phyloP scores from a whole-genome alignment of 2,113 vertebrate species.

The Prochilodus magdalenae region DNA sequence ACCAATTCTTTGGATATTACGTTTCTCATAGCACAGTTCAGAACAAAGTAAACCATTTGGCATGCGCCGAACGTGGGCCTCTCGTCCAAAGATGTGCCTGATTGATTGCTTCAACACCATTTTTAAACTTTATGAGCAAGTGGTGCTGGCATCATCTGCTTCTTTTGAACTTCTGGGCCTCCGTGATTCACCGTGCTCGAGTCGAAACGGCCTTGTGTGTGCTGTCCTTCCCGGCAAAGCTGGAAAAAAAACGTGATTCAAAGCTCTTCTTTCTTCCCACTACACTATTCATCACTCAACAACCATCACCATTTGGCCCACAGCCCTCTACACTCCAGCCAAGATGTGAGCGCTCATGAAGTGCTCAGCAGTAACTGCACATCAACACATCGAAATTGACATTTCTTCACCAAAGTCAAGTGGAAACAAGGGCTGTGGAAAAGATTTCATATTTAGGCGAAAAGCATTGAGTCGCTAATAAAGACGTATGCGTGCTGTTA shows the following conservation, averaged over 20 bases:
- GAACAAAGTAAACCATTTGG: neutral
- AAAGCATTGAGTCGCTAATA: neutral
- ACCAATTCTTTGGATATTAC: neutral
- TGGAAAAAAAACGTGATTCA: neutral
- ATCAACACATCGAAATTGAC: neutral
- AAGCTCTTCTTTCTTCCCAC: conserved; percentile 15
- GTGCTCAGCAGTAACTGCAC: conserved; percentile 1
- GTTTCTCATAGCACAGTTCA: neutral
- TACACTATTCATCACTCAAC: conserved; percentile 17
- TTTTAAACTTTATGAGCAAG: conserved; percentile 17
- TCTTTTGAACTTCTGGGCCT: conserved; percentile 20
- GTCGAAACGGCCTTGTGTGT: neutral
- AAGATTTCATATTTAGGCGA: neutral
- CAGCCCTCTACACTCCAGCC: neutral
- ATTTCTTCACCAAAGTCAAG: conserved; percentile 16
- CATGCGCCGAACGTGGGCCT: neutral
- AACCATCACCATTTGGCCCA: conserved; percentile 5
- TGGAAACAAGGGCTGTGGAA: conserved; percentile 1
- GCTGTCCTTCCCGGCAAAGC: conserved; percentile 24
- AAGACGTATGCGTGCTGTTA: neutral
- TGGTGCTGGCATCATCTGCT: conserved; percentile 1
- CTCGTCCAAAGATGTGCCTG: neutral
- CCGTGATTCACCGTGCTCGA: conserved; percentile 8
- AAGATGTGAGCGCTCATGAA: conserved; percentile 13
- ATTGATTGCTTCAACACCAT: neutral